A percentile compares a stretch with the other conserved stretches of the same genome.
Conservation (phyloP, 2,797 vertebrate species). For the Lithobates pipiens region DNA sequence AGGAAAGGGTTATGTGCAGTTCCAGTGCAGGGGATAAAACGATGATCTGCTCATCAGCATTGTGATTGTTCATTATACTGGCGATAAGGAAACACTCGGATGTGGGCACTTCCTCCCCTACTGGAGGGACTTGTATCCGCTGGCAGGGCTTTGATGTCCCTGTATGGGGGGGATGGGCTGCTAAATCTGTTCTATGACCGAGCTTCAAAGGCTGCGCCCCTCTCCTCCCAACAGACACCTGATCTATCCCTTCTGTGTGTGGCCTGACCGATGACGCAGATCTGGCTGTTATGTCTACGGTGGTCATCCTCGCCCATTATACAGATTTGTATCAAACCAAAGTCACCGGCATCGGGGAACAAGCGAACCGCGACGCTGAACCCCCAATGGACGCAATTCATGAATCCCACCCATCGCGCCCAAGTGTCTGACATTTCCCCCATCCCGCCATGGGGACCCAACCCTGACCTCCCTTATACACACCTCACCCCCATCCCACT, state of each 20-base stretch:
- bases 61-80: background rate
- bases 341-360: too few species aligned
- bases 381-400: too few species aligned
- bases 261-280: background rate
- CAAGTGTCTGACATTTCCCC: too few species aligned
- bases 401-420: too few species aligned
- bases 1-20: too few species aligned
- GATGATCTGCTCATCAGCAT: background rate
- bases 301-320: too few species aligned
- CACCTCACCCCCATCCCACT: too few species aligned
- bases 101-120: conserved; percentile 28
- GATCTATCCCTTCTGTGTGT: background rate
- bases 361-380: too few species aligned
- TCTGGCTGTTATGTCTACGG: background rate
- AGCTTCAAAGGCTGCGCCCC: conserved; percentile 1
- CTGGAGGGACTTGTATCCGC: conserved; percentile 29
- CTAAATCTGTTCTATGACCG: conserved; percentile 21
- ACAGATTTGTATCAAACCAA: too few species aligned
- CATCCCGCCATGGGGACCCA: too few species aligned
- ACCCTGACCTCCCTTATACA: too few species aligned
- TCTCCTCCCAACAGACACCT: background rate
- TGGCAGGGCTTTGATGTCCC: conserved; percentile 32
- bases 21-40: background rate
- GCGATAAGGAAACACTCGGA: conserved; percentile 39
- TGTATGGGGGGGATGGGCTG: conserved; percentile 7